Percentiles rank a stretch among this genome's conserved stretches.
These are phyloP conservation scores for Graptemys geographica DNA, from an alignment of 2,797 vertebrate species.

Conservation along the genomic window DNA sequence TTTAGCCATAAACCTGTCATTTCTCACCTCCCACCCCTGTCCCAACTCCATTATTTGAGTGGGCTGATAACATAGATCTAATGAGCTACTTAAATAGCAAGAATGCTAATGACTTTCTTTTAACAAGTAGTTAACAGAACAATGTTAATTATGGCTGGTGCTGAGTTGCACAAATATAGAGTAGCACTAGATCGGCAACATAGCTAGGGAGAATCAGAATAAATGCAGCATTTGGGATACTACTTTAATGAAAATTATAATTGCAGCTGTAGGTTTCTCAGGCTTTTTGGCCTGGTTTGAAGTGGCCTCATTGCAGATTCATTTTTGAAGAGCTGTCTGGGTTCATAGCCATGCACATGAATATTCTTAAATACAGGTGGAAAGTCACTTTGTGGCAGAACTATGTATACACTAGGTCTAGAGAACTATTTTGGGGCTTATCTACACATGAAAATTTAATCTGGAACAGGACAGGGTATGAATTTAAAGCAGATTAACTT, in stretches of 20 bases:
- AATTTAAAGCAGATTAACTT: neutral
- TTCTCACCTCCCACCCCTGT: neutral
- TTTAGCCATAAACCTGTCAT: neutral
- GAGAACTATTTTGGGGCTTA: neutral
- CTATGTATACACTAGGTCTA: neutral
- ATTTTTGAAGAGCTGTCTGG: neutral
- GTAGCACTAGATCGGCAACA: constrained; percentile 37
- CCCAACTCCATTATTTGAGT: neutral
- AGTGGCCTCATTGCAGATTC: neutral
- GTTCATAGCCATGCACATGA: neutral
- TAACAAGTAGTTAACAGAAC: constrained; percentile 42
- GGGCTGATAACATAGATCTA: constrained; percentile 37
- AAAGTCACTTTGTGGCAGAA: neutral
- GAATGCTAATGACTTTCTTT: constrained; percentile 55
- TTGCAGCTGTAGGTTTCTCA: neutral
- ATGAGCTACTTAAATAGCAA: constrained; percentile 50
- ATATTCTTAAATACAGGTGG: neutral
- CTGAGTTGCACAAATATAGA: constrained; percentile 27
- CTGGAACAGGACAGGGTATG: neutral
- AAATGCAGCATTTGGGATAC: constrained; percentile 23
- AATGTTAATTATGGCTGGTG: constrained; percentile 43
- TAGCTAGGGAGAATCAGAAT: constrained; percentile 3
- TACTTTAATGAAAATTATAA: neutral
- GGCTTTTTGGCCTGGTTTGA: neutral
- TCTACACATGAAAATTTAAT: neutral